Percentiles rank a stretch among this genome's conserved stretches.
Conservation (phyloP, 2,797 vertebrate genomes). For the Centroberyx gerrardi region DNA sequence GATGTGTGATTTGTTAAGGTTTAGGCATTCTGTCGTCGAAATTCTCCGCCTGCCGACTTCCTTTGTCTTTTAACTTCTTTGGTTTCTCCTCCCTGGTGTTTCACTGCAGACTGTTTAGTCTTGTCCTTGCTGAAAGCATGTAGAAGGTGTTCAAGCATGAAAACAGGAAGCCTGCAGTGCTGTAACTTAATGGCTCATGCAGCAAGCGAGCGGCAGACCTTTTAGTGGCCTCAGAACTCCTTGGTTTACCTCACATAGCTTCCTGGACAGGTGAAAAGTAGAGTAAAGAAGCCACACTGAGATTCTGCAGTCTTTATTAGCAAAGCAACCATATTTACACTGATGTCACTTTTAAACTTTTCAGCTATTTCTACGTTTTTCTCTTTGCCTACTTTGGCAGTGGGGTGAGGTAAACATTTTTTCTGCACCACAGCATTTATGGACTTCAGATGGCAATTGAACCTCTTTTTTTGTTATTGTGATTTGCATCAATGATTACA, state of each 20-base stretch:
- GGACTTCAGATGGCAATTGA: conserved; percentile 56
- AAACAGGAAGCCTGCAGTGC: conserved; percentile 74
- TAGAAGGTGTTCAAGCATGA: conserved; percentile 76
- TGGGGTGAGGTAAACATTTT: conserved; percentile 52
- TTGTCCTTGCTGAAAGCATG: conserved; percentile 73
- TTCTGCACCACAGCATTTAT: conserved; percentile 66
- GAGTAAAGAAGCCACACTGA: conserved; percentile 8
- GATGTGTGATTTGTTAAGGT: conserved; percentile 48
- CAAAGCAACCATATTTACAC: conserved; percentile 33
- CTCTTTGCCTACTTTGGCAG: conserved; percentile 24
- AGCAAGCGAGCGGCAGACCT: conserved; percentile 63
- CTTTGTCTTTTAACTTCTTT: conserved; percentile 36
- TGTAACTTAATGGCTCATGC: conserved; percentile 74
- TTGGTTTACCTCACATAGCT: conserved; percentile 59
- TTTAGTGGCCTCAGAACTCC: conserved; percentile 55
- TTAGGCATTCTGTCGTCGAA: conserved; percentile 41
- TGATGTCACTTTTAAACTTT: conserved; percentile 46
- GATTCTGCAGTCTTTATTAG: conserved; percentile 31
- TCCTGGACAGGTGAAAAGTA: conserved; percentile 66
- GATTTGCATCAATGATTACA: conserved; percentile 74
- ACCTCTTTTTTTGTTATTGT: conserved; percentile 64
- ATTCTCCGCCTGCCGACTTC: conserved; percentile 16
- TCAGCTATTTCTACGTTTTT: conserved; percentile 20
- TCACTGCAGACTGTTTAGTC: conserved; percentile 67
- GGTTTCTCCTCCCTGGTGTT: conserved; percentile 62